Evolutionary conservation across 2,888 invertebrate genomes (phyloP), one percentile per base, ranked within the genome.

Genomic region (Orgyia antiqua): DNA sequence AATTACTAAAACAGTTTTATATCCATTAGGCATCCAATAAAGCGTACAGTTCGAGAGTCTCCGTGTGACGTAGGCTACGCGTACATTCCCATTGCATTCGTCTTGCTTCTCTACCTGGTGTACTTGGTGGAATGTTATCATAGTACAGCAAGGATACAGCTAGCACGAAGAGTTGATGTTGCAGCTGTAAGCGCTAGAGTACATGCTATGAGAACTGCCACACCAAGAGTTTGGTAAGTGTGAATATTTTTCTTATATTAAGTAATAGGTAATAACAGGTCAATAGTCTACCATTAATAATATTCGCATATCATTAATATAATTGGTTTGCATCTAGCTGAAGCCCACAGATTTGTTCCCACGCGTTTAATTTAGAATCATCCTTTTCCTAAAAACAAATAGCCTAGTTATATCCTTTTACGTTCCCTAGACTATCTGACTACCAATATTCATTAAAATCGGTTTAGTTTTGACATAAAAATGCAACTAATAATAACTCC

Each of bases 41-140:
- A 84, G 58, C 83, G 88, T 40, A 90, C 89, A 17, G 86, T 89
- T 5, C 87, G 90, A 27, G 89, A 90, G 60, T 93, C 93, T 0
- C 93, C 94, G 0, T 94, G 94, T 67, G 93, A 93, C 62, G 92
- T 93, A 39, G 94, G 93, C 27, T 94, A 94, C 83, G 90, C 93
- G 36, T 94, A 94, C 77, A 93, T 94, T 43, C 94, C 94, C 4
- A 90, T 94, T 33, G 93, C 93, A 10, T 93, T 94, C 68, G 91
- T 93, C 53, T 88, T 92, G 27, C 90, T 94, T 68, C 84, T 94
- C 18, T 95, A 94, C 75, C 75, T 94, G 48, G 91, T 94, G 24
- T 95, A 95, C 72, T 79, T 94, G 51, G 92, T 94, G 58, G 94
- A 95, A 69, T 94, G 94, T 67, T 94, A 93, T 88, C 93, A 94